Evolutionary conservation across 2,113 vertebrate species (phyloP).

Genomic region (Euleptes europaea): DNA sequence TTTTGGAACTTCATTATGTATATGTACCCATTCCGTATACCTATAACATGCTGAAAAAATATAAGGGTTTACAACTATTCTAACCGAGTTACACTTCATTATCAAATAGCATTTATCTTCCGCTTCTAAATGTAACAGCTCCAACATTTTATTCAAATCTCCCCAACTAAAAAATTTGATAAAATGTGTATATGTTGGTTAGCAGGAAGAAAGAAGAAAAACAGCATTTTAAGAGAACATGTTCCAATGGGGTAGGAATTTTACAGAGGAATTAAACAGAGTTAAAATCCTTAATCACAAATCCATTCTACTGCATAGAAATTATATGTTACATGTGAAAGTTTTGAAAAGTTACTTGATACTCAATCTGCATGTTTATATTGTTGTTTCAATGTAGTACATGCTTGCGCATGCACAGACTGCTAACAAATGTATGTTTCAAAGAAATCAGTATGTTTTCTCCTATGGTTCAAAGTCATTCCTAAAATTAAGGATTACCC

Average conservation of each 20-base stretch:
- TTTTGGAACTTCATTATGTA: constrained; percentile 39
- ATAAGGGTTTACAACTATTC: constrained; percentile 52
- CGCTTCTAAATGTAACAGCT: no score
- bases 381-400: neutral
- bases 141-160: constrained; percentile 52
- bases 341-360: neutral
- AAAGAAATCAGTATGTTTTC: constrained; percentile 14
- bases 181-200: constrained; percentile 34
- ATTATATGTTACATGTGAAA: neutral
- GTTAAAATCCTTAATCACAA: neutral
- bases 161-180: constrained; percentile 62
- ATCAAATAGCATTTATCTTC: no score
- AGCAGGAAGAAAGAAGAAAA: constrained; percentile 15
- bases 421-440: neutral
- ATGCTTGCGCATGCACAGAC: neutral
- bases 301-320: constrained; percentile 15
- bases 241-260: constrained; percentile 31
- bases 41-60: constrained; percentile 62
- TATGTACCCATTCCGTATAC: constrained; percentile 50
- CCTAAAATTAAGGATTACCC: neutral
- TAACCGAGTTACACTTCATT: constrained; percentile 49
- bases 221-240: constrained; percentile 11
- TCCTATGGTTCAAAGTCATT: neutral
- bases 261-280: neutral
- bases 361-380: neutral